phyloP scores from a whole-genome alignment of 2,113 vertebrate genomes.

The Octodon degus region DNA sequence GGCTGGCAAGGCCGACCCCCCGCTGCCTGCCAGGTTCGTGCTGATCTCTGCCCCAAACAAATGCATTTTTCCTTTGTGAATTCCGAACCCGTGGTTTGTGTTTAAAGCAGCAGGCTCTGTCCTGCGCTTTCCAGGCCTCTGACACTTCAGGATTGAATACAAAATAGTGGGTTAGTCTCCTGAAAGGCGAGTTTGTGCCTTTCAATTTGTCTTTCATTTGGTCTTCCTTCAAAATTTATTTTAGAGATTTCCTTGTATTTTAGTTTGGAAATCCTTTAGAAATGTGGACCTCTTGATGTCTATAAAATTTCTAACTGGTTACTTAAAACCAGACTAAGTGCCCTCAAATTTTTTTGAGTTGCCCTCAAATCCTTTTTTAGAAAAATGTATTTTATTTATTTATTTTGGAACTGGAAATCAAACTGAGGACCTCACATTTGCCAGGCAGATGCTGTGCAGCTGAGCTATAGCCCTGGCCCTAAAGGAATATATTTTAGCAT shows the following conservation, averaged over 20 bases:
- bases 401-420: too few relatives aligned
- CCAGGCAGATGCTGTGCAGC: too few relatives aligned
- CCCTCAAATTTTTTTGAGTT: not conserved
- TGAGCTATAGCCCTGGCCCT: too few relatives aligned
- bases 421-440: too few relatives aligned
- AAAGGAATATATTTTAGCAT: not conserved
- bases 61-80: not conserved
- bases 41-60: not conserved
- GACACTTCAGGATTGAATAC: not conserved
- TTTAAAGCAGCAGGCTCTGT: not conserved
- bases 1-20: slow-evolving; percentile 98
- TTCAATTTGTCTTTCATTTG: not conserved
- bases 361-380: not conserved
- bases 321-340: not conserved
- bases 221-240: not conserved
- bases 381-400: not conserved
- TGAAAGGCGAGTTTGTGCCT: not conserved
- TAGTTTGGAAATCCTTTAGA: not conserved
- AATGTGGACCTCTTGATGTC: not conserved
- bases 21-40: slow-evolving; percentile 95
- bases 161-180: not conserved
- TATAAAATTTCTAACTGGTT: slow-evolving; percentile 12
- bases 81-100: not conserved
- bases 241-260: slow-evolving; percentile 7
- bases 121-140: not conserved